Conservation (phyloP, 2,797 vertebrate species). For the Holocentrus rufus region DNA sequence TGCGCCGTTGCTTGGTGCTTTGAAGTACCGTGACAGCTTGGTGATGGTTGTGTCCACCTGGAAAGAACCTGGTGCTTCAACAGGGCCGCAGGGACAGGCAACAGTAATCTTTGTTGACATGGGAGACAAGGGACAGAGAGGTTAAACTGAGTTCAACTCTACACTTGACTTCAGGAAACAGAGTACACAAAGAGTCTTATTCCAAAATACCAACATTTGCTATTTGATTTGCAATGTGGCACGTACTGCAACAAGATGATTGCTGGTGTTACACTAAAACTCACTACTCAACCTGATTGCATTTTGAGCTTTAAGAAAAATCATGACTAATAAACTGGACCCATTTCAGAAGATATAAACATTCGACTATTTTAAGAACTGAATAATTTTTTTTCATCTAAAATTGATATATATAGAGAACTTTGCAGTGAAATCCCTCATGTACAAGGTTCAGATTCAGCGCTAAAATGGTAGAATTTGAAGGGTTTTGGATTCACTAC, state of each 20-base stretch:
- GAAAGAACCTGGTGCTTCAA: not conserved
- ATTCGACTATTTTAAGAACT: not conserved
- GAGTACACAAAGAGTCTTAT: not conserved
- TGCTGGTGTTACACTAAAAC: slow-evolving; percentile 29
- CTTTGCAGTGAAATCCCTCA: too few relatives aligned
- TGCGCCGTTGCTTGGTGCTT: slow-evolving; percentile 17
- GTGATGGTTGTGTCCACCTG: slow-evolving; percentile 25
- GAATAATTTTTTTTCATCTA: not conserved
- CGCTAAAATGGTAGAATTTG: too few relatives aligned
- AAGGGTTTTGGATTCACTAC: too few relatives aligned
- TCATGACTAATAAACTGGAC: not conserved
- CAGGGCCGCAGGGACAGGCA: slow-evolving; percentile 3
- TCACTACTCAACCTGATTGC: slow-evolving; percentile 39
- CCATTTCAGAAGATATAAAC: not conserved
- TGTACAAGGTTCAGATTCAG: too few relatives aligned
- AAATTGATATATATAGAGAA: too few relatives aligned
- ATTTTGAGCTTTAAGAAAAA: slow-evolving; percentile 29
- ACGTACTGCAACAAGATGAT: too few relatives aligned
- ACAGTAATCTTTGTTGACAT: not conserved
- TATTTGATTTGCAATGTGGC: not conserved
- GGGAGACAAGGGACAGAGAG: not conserved
- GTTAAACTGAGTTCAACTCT: not conserved
- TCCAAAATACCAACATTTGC: not conserved
- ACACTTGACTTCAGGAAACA: not conserved
- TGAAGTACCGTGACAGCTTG: slow-evolving; percentile 33